Conservation (phyloP, 2,888 invertebrate species). For the Ethmia dodecea region DNA sequence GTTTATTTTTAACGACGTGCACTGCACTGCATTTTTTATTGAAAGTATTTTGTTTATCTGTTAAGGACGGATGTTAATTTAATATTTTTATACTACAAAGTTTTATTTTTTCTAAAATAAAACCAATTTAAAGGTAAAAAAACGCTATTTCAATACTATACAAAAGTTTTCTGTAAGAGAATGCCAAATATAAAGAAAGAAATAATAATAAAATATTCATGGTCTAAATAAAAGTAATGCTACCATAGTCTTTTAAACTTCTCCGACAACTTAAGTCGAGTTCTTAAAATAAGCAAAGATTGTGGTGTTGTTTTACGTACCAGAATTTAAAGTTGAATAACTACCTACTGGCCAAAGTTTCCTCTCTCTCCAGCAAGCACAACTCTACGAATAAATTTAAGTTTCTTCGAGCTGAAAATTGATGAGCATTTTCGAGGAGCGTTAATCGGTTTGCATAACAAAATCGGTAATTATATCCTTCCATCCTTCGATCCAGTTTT, state of each 20-base stretch:
- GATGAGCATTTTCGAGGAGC: conserved; percentile 17
- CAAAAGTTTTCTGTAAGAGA: no score
- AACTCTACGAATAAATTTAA: conserved; percentile 51
- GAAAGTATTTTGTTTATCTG: no score
- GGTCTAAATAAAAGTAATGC: conserved; percentile 18
- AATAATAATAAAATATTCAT: background rate
- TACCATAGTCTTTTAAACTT: conserved; percentile 30
- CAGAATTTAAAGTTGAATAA: conserved; percentile 51
- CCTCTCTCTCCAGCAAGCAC: conserved; percentile 29
- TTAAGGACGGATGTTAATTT: no score
- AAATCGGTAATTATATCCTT: background rate
- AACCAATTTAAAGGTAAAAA: no score
- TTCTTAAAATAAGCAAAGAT: conserved; percentile 40
- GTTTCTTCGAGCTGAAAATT: conserved; percentile 45
- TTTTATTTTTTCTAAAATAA: no score
- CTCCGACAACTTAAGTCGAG: conserved; percentile 33
- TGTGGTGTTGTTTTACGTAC: conserved; percentile 30
- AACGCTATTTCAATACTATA: no score
- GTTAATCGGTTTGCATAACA: conserved; percentile 1
- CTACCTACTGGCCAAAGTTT: conserved; percentile 45
- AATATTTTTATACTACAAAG: no score
- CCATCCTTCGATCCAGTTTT: background rate
- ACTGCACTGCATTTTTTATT: no score
- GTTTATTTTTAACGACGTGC: no score
- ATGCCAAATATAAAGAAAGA: no score